These are phyloP conservation scores for Tribolium madens DNA, from an alignment of 1,140 invertebrate genomes.

Conservation along the genomic window DNA sequence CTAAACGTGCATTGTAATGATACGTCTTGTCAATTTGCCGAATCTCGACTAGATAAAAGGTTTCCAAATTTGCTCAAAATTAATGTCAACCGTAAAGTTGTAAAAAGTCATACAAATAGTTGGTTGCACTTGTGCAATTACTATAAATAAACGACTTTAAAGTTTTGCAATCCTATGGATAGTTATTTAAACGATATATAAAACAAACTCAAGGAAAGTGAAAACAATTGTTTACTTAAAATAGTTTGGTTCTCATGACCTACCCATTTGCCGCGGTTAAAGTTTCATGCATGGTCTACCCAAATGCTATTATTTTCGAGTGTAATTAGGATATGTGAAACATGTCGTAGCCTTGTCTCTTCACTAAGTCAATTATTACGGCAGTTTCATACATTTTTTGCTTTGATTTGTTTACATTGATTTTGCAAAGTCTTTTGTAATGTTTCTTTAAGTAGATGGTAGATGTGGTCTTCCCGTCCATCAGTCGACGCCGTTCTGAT, in stretches of 20 bases:
- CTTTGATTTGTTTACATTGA: too few relatives aligned
- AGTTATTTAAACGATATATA: slow-evolving; percentile 57
- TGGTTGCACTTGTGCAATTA: slow-evolving; percentile 52
- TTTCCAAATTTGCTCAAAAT: background rate
- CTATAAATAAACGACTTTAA: slow-evolving; percentile 50
- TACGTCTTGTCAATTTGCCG: background rate
- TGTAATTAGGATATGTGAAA: slow-evolving; percentile 35
- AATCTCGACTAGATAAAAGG: too few relatives aligned
- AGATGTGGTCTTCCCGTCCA: background rate
- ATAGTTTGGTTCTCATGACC: slow-evolving; percentile 51
- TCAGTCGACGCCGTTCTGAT: background rate
- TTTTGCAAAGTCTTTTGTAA: background rate
- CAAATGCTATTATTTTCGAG: slow-evolving; percentile 29
- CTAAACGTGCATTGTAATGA: background rate
- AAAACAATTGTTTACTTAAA: slow-evolving; percentile 59
- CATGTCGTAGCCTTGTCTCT: slow-evolving; percentile 18
- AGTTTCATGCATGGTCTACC: slow-evolving; percentile 54
- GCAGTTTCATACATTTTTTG: too few relatives aligned
- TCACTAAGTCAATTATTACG: slow-evolving; percentile 2
- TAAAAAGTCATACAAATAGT: slow-evolving; percentile 41
- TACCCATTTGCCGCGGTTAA: slow-evolving; percentile 46
- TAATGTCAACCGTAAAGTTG: background rate
- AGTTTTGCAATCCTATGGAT: slow-evolving; percentile 50
- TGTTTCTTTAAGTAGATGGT: background rate
- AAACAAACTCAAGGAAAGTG: slow-evolving; percentile 62